Evolutionary conservation across 2,797 vertebrate genomes (phyloP).

Genomic region (Gambusia yucatana): DNA sequence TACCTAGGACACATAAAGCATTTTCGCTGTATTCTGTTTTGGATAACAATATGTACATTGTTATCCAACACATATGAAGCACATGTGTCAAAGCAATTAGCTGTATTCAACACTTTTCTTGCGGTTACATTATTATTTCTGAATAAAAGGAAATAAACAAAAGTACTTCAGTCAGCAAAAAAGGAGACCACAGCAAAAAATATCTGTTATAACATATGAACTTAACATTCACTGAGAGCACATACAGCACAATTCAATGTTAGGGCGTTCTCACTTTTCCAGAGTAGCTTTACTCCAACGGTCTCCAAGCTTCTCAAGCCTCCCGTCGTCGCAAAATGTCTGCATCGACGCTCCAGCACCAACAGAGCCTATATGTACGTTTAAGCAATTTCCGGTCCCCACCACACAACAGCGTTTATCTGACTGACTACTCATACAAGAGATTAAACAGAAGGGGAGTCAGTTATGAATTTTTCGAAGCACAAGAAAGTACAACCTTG

Average conservation of each 20-base stretch:
- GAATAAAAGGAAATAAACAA: neutral
- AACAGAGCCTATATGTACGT: slow-evolving; percentile 3
- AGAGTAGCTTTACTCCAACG: slow-evolving; percentile 3
- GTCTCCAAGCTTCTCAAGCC: neutral
- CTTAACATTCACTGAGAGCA: slow-evolving; percentile 24
- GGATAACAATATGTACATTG: neutral
- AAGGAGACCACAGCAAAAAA: neutral
- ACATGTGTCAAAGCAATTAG: neutral
- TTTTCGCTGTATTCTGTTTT: neutral
- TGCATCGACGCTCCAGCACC: slow-evolving; percentile 1
- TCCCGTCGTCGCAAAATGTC: neutral
- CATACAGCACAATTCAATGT: neutral
- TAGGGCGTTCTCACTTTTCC: neutral
- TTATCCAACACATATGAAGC: neutral
- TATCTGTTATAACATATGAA: neutral
- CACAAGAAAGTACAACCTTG: slow-evolving; percentile 2
- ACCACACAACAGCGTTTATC: neutral
- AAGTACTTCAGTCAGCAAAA: neutral
- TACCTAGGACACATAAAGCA: neutral
- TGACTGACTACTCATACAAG: neutral
- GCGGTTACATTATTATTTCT: neutral
- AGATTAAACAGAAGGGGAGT: slow-evolving; percentile 22
- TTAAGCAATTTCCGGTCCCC: neutral
- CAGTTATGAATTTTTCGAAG: slow-evolving; percentile 22
- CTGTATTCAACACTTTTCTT: neutral